A percentile compares a stretch with the other conserved stretches of the same genome.
phyloP scores from a whole-genome alignment of 2,797 vertebrate genomes.

The Myiotriccus ornatus region DNA sequence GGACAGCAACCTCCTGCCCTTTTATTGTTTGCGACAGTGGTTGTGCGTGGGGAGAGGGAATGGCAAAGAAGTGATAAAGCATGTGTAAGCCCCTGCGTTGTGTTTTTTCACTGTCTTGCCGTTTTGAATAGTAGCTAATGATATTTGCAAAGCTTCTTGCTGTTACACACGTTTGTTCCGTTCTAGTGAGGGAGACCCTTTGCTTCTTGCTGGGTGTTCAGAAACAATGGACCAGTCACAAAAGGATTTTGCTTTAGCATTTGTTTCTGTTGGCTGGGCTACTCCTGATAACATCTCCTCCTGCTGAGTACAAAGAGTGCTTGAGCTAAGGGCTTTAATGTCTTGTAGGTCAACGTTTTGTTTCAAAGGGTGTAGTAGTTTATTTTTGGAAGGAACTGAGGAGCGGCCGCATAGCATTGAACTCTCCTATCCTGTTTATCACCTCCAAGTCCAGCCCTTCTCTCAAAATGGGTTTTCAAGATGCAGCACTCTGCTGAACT shows the following conservation, averaged over 20 bases:
- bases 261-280: conserved; percentile 54
- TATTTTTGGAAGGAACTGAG: conserved; percentile 56
- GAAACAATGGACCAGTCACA: conserved; percentile 26
- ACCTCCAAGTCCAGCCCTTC: neutral
- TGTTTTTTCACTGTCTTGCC: neutral
- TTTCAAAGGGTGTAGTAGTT: conserved; percentile 43
- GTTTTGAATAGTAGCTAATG: conserved; percentile 5
- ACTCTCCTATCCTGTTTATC: conserved; percentile 61
- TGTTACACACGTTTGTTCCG: neutral
- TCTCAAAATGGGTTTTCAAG: conserved; percentile 45
- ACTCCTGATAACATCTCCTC: conserved; percentile 43
- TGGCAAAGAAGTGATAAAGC: neutral
- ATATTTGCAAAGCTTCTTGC: conserved; percentile 15
- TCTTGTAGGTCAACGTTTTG: neutral
- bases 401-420: neutral
- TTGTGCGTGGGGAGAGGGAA: neutral
- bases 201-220: conserved; percentile 11
- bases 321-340: conserved; percentile 5
- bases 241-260: conserved; percentile 33
- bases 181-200: neutral
- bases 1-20: neutral
- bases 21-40: neutral
- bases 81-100: neutral
- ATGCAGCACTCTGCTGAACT: neutral
- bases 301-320: conserved; percentile 39